A percentile compares a stretch with the other conserved stretches of the same genome.
Evolutionary conservation across 2,888 invertebrate species (phyloP).

Genomic region (Onthophagus sagittarius): DNA sequence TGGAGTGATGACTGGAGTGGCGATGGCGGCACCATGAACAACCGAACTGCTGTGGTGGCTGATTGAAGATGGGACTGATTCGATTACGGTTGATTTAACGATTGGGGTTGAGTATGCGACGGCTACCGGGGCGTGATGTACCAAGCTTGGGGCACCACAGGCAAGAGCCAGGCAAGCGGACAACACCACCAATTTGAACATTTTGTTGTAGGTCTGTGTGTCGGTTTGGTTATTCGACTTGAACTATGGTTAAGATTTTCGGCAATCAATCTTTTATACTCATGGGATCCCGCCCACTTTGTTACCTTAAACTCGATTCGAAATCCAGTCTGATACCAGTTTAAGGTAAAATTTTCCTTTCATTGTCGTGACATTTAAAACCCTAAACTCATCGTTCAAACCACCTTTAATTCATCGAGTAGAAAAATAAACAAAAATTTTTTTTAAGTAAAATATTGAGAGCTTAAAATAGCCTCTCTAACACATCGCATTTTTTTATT

Average conservation of each 20-base stretch:
- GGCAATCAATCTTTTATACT: conserved; percentile 17
- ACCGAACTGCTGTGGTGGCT: conserved; percentile 33
- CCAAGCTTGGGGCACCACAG: conserved; percentile 50
- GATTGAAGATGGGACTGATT: conserved; percentile 43
- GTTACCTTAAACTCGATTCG: conserved; percentile 1
- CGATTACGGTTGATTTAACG: conserved; percentile 41
- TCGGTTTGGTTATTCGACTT: conserved; percentile 29
- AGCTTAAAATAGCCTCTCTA: too few relatives aligned
- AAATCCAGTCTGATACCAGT: not conserved
- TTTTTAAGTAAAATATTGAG: too few relatives aligned
- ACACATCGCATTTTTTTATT: conserved; percentile 1
- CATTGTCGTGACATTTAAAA: not conserved
- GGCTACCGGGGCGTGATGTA: conserved; percentile 29
- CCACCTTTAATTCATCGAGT: not conserved
- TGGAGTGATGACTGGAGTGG: conserved; percentile 38
- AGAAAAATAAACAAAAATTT: too few relatives aligned
- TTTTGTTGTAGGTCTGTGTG: conserved; percentile 42
- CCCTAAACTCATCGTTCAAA: not conserved
- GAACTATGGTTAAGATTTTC: conserved; percentile 18
- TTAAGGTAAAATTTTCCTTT: not conserved
- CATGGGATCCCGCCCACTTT: conserved; percentile 17
- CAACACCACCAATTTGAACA: conserved; percentile 60
- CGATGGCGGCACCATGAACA: conserved; percentile 30
- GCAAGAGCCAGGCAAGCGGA: conserved; percentile 56
- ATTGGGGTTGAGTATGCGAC: conserved; percentile 24